Evolutionary conservation across 2,113 vertebrate genomes (phyloP).

Genomic region (Thermophis baileyi): DNA sequence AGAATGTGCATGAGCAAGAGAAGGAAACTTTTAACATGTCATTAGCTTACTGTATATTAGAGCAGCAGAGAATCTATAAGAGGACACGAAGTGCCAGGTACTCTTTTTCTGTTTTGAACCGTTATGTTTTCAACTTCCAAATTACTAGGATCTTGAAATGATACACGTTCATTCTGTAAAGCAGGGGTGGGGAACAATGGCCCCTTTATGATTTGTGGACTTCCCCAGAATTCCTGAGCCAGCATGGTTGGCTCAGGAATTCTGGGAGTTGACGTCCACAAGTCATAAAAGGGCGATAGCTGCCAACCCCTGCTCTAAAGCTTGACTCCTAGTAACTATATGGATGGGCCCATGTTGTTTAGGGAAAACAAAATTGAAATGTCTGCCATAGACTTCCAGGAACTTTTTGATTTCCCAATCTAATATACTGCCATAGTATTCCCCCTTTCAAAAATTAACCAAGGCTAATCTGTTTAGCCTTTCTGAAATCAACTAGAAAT

Average conservation of each 20-base stretch:
- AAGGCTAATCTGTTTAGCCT: background rate
- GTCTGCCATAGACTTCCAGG: background rate
- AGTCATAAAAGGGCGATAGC: background rate
- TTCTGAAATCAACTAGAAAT: conserved; percentile 7
- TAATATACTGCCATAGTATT: background rate
- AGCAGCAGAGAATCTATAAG: conserved; percentile 27
- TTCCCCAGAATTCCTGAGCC: background rate
- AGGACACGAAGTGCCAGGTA: background rate
- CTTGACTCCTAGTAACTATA: background rate
- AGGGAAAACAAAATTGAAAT: background rate
- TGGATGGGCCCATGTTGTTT: background rate
- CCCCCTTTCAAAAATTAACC: background rate
- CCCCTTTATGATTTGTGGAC: background rate
- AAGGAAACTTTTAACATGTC: conserved; percentile 16
- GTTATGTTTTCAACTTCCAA: conserved; percentile 14
- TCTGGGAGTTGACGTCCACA: background rate
- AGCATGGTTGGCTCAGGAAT: background rate
- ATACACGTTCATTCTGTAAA: background rate
- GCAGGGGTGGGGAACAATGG: background rate
- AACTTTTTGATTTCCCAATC: background rate
- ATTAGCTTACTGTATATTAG: conserved; percentile 36
- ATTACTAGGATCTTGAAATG: conserved; percentile 18
- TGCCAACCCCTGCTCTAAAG: background rate
- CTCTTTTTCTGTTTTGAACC: conserved; percentile 47
- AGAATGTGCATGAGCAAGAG: conserved; percentile 34